Evolutionary conservation across 1,140 invertebrate species (phyloP).

Genomic region (Drosophila micromelanica): DNA sequence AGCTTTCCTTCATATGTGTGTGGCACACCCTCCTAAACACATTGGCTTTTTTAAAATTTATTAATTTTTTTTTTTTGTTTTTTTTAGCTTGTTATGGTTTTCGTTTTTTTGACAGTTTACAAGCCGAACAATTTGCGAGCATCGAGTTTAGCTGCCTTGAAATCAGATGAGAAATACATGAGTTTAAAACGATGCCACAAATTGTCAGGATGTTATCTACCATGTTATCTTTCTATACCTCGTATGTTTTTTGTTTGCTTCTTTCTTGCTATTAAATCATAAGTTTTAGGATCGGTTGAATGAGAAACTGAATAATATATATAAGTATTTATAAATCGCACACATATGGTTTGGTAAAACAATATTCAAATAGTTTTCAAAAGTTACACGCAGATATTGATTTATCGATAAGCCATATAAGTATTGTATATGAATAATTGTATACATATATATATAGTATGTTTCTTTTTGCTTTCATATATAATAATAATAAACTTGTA

Average conservation of each 20-base stretch:
- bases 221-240: conserved; percentile 9
- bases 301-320: conserved; percentile 41
- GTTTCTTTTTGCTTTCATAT: conserved; percentile 2
- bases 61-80: background rate
- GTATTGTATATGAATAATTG: conserved; percentile 71
- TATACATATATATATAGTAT: conserved; percentile 23
- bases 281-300: conserved; percentile 13
- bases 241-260: conserved; percentile 5
- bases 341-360: conserved; percentile 78
- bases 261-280: background rate
- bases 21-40: conserved; percentile 7
- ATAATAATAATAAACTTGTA: conserved; percentile 63
- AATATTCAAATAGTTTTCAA: conserved; percentile 50
- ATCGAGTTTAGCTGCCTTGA: conserved; percentile 12
- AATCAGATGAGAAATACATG: conserved; percentile 17
- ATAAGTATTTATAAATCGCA: conserved; percentile 21
- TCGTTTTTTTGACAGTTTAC: background rate
- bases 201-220: background rate
- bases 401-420: conserved; percentile 40
- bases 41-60: background rate
- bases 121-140: conserved; percentile 1
- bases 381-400: conserved; percentile 47
- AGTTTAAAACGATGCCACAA: conserved; percentile 1
- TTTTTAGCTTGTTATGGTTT: background rate
- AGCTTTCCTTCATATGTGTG: conserved; percentile 6